Evolutionary conservation across 1,140 invertebrate species (phyloP), one percentile per base, ranked within the genome.

Genomic region (Nomia melanderi): DNA sequence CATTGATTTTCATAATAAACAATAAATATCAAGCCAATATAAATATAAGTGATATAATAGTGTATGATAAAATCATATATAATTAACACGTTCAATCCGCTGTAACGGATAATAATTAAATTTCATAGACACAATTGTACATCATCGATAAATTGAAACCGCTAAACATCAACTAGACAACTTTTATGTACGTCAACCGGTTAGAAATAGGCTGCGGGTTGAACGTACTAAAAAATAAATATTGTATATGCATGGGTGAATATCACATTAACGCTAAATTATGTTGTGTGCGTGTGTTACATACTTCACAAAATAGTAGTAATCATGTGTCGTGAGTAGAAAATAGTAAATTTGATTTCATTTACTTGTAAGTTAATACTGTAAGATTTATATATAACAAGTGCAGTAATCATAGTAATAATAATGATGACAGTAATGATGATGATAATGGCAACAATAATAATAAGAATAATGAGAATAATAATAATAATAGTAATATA

Each of bases 1-100:
- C 87, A 88, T 88, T 88, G 82, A 88, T 87, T 81, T 78, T 83
- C 50, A 81, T 20, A 44, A 54, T 63, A 59, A 72, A 33, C 29
- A 60, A 23, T 44, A 27, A 85, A 85, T 82, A 82, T 86, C 65
- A 75, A 85, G 73, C 66, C 74, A 82, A 85, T 86, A 82, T 85
- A 86, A 86, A 82, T 29, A 41, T 50, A 54, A 80, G 63, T 69
- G 54, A 54, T 25, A 63, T 44, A 71, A 63, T 53, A 36, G 33
- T 59, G n/a, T 50, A 64, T 33, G 31, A 41, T 50, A n/a, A 50
- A 47, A 41, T 62, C 25, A 54, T 64, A 25, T n/a, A 50, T n/a
- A 50, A n/a, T 50, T 50, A n/a, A 50, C 47, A 50, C 47, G 47
- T 50, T 50, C 47, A 50, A 50, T 50, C 47, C 47, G 17, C 47